These are phyloP conservation scores for Etheostoma spectabile DNA, from an alignment of 2,113 vertebrate genomes.

Conservation along the genomic window DNA sequence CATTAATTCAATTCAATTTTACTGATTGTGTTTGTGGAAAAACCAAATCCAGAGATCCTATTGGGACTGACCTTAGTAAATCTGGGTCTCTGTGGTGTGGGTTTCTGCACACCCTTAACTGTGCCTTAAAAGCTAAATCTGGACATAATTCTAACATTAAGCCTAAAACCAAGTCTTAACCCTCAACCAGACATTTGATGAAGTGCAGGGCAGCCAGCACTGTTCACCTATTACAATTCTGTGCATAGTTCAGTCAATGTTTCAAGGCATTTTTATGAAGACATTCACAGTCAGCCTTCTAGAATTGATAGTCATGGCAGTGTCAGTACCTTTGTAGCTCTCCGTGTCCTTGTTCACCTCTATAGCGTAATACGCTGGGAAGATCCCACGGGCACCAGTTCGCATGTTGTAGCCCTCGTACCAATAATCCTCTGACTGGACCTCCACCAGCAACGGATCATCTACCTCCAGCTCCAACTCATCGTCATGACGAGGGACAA, in stretches of 20 bases:
- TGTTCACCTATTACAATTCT: too few relatives aligned
- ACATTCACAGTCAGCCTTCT: not conserved
- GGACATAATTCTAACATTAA: too few relatives aligned
- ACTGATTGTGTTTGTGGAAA: too few relatives aligned
- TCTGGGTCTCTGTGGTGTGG: too few relatives aligned
- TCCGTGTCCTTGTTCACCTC: slow-evolving; percentile 93
- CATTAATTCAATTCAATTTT: too few relatives aligned
- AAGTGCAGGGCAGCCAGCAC: not conserved
- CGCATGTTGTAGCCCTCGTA: slow-evolving; percentile 99
- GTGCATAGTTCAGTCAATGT: not conserved
- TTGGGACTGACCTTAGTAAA: too few relatives aligned
- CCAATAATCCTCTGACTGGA: slow-evolving; percentile 98
- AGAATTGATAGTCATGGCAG: not conserved
- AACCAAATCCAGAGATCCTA: too few relatives aligned
- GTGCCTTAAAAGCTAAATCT: too few relatives aligned
- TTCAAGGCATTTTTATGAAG: not conserved
- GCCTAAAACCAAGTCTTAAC: too few relatives aligned
- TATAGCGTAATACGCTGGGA: slow-evolving; percentile 95
- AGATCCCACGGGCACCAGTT: slow-evolving; percentile 90
- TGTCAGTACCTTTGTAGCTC: slow-evolving; percentile 85
- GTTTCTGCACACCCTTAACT: too few relatives aligned
- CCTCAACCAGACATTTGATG: too few relatives aligned
- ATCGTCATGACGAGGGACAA: slow-evolving; percentile 94
- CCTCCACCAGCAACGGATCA: slow-evolving; percentile 94
- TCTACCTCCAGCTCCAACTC: slow-evolving; percentile 97